Evolutionary conservation across 1,140 invertebrate species (phyloP).

Genomic region (Drosophila baimaii): DNA sequence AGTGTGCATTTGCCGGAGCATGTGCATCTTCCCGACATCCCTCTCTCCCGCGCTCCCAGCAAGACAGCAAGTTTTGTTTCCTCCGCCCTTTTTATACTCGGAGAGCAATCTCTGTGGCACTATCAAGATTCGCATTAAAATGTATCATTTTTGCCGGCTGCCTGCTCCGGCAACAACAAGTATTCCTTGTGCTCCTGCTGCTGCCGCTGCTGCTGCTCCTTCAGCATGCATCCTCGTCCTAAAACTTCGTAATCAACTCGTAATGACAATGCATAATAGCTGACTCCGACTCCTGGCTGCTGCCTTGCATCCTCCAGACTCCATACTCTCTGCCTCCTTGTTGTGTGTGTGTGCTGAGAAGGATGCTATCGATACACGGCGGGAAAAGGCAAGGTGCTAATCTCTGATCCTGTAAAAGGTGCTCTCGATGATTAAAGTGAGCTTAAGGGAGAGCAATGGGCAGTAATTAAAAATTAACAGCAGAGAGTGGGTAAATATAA

Average conservation of each 20-base stretch:
- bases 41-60: neutral
- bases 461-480: constrained; percentile 2
- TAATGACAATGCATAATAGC: constrained; percentile 79
- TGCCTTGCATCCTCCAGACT: constrained; percentile 46
- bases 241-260: constrained; percentile 82
- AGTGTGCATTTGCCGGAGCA: constrained; percentile 54
- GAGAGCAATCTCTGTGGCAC: constrained; percentile 75
- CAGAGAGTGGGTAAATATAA: neutral
- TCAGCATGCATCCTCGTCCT: constrained; percentile 58
- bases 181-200: constrained; percentile 15
- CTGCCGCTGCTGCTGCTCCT: constrained; percentile 4
- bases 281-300: constrained; percentile 55
- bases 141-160: constrained; percentile 82
- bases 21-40: constrained; percentile 44
- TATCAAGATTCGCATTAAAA: constrained; percentile 84
- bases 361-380: constrained; percentile 49
- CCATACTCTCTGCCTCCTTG: constrained; percentile 31
- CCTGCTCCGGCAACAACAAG: constrained; percentile 40
- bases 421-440: neutral
- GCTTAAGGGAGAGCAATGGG: constrained; percentile 2
- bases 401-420: constrained; percentile 15
- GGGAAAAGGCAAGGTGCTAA: constrained; percentile 14
- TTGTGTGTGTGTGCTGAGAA: constrained; percentile 31
- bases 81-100: constrained; percentile 52
- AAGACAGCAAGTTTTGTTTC: constrained; percentile 69